Evolutionary conservation across 2,113 vertebrate genomes (phyloP), one percentile per base, ranked within the genome.

Genomic region (Malurus melanocephalus): DNA sequence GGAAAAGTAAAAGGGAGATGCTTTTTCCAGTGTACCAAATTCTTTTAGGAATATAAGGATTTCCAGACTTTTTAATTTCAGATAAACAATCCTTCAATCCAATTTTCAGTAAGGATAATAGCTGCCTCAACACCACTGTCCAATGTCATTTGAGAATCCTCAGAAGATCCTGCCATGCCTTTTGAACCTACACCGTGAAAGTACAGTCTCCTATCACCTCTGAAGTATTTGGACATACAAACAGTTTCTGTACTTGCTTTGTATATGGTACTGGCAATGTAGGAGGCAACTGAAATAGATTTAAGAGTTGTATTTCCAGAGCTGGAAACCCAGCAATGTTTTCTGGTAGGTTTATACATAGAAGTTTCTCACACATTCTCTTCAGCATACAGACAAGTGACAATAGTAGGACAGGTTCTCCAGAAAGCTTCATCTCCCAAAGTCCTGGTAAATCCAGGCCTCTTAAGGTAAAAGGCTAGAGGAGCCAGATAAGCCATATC

Each of bases 381-480:
- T 56, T 80, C 49, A 80, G 42, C 51, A 73, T 19, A 76, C n/a
- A 80, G 38, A 77, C 67, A 87, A 83, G 72, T 74, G 52, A 45
- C 52, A 85, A 48, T 1, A 92, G 61, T 11, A 87, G 56, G 49
- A 53, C 38, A 90, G 26, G 32, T 16, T 80, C n/a, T 79, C 56
- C 66, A 81, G 46, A 80, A 75, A 55, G 46, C 35, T 79, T 90
- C 51, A 93, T 62, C 51, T 86, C 62, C 83, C 72, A 1, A 92
- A 79, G 62, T 32, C 88, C 83, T 45, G 8, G 38, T 72, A 93
- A 94, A 93, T 61, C 90, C 86, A 81, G 77, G 67, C 21, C 83
- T 90, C 83, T 51, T 91, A 86, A 93, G 88, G 90, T 94, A 80
- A 95, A 86, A 84, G 42, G 88, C 69, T 61, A 90, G 40, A 79